Evolutionary conservation across 2,113 vertebrate genomes (phyloP), one percentile per base, ranked within the genome.

Genomic region (Solea solea): DNA sequence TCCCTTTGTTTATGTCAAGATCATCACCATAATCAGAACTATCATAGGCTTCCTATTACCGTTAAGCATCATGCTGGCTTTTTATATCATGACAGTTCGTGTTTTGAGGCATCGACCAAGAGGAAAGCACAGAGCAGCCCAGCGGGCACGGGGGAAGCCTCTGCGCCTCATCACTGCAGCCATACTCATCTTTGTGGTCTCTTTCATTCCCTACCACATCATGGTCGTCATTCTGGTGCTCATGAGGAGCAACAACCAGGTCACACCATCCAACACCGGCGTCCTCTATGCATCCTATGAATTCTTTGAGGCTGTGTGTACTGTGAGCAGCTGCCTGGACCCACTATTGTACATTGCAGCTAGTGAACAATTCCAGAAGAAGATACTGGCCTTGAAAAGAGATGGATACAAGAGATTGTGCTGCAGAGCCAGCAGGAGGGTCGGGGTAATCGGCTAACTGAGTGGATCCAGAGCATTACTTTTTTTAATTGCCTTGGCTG

Each of bases 321-420:
- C 88, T 60, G 77, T 95, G 39, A 94, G 93, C 60, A 92, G 92
- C 71, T 95, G 94, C 60, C 88, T 95, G 66, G 93, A 96, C 73
- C 93, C 94, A 1, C 58, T 95, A 13, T 93, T 95, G 69, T 95
- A 95, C 68, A 91, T 94, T 0, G 11, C 94, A 71, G 92, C 93
- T 27, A 94, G 89, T 65, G 92, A 94, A 61, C 86, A 88, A 25
- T 92, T 94, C 79, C 92, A 79, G 72, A 88, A 74, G 45, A 87
- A 80, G 56, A 69, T 91, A 57, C 83, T 73, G 76, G 72, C 72
- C 10, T 41, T 89, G 9, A 88, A 72, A 64, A 64, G 72, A 34
- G 63, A 40, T 25, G 27, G 3, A 48, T 49, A 25, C 64, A 76
- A 27, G 66, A 82, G 65, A 15, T 63, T 86, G 50, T 90, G 85